Base-by-base conservation (phyloP, 1,140 invertebrate genomes). In the Coptotermes formosanus region DNA sequence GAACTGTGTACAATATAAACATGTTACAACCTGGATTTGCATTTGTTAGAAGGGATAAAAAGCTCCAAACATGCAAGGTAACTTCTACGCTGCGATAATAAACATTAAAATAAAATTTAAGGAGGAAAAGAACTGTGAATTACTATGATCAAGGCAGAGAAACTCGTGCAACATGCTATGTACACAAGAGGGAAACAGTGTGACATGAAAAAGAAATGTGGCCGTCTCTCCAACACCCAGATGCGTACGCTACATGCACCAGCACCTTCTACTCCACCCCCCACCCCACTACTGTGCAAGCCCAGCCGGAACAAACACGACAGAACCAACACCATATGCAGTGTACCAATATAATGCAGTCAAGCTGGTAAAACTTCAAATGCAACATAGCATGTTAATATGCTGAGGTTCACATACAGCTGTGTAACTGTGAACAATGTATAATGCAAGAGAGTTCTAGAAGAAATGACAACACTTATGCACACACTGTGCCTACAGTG, bases 231-330 rank as follows among this genome's bases (percentile, higher is more conserved):
- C 64, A 75, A 75, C 64, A 75, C 19, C 64, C 64, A 75, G 64
- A 75, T 30, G 64, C n/a, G 25, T n/a, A 30, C 64, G n/a, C 25
- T 30, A 25, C 64, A 75, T 75, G 64, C 64, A 30, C 7, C 64
- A 75, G 64, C 7, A 75, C 64, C 64, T 11, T 14, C 64, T n/a
- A n/a, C 64, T 25, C 64, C n/a, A 16, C 55, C 55, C 8, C 25
- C 7, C 59, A 64, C 14, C 59, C 9, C 4, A 75, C 64, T 75
- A 75, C 64, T 75, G 64, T 75, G 64, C 64, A 8, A 16, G 30
- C n/a, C 64, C 64, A 75, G 64, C 64, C 64, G 64, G 64, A 75
- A 75, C n/a, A 75, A 75, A 6, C 64, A 75, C 30, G n/a, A 75
- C 25, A 75, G n/a, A 75, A 75, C 64, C 64, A 30, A 75, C 64